Evolutionary conservation across 2,888 invertebrate genomes (phyloP), one percentile per base, ranked within the genome.

Genomic region (Trisateles emortualis): DNA sequence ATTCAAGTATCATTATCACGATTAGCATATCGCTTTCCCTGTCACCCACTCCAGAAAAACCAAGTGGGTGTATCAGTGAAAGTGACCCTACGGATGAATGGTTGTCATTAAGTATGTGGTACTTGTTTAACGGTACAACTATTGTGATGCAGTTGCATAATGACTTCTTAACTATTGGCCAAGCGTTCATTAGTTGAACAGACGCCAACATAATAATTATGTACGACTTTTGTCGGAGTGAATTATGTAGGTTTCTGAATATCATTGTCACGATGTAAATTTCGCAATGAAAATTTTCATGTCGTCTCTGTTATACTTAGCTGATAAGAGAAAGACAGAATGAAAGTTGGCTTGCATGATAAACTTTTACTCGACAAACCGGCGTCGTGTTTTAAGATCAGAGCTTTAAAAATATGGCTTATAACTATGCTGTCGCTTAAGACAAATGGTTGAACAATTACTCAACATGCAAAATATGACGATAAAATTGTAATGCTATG

Each of bases 51-150:
- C 58, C 72, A 69, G 70, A 77, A 78, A 66, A 33, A 64, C 72
- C 62, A 66, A 59, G 87, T 88, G 82, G 86, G 84, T 76, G 83
- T 77, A 68, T 60, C 79, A 86, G 86, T 82, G 88, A 90, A 90
- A 89, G 89, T 86, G 74, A 67, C 74, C 56, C 59, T 68, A 58
- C 50, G 64, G 44, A 62, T 67, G 65, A 76, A 74, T 74, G 71
- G 62, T 72, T 69, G 61, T 64, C 68, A 76, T 76, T 74, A 72
- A 14, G 9, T 26, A 26, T 61, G 66, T 52, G 71, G 62, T 64
- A 71, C 65, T 74, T 68, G 61, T 66, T 56, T 52, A 63, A 54
- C 41, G 2, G 1, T 5, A 19, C 19, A 30, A 50, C 43, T 67
- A n/a, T 56, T 62, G 64, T 64, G 35, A 52, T 49, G 53, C 48